Percentiles rank a stretch among this genome's conserved stretches.
These are phyloP conservation scores for Rhynchonycteris naso DNA, from an alignment of 2,797 vertebrate species.

Conservation along the genomic window DNA sequence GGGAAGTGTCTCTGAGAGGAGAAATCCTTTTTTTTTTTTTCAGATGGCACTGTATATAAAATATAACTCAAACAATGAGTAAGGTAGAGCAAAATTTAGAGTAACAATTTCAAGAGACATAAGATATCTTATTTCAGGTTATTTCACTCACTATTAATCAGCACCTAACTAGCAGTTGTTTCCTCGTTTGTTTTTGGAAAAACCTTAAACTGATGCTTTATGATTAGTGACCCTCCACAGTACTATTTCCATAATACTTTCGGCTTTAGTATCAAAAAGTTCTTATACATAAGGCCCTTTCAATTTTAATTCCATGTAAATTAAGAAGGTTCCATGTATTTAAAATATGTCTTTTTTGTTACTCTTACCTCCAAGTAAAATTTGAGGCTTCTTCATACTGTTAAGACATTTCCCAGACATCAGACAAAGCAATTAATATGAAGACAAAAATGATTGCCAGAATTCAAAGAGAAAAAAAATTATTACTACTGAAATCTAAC, in stretches of 20 bases:
- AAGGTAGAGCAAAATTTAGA: background rate
- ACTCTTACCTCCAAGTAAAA: constrained; percentile 26
- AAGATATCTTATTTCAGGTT: background rate
- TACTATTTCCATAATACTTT: background rate
- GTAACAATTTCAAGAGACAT: background rate
- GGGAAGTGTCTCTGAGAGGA: background rate
- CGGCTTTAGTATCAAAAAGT: background rate
- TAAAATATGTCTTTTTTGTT: background rate
- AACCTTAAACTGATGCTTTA: background rate
- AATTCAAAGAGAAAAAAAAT: constrained; percentile 29
- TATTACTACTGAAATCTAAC: background rate
- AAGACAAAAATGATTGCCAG: background rate
- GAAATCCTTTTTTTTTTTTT: background rate
- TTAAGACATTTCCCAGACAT: constrained; percentile 5
- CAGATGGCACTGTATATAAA: background rate
- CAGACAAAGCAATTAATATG: background rate
- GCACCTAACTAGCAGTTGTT: background rate
- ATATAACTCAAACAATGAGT: constrained; percentile 22
- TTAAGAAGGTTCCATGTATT: background rate
- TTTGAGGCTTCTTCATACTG: background rate
- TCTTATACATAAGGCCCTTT: background rate
- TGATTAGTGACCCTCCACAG: background rate
- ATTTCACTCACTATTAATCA: background rate
- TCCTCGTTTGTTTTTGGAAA: background rate
- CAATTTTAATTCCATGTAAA: background rate